phyloP scores from a whole-genome alignment of 37 sponge, comb jelly and placozoan species.

The Petrosia ficiformis region DNA sequence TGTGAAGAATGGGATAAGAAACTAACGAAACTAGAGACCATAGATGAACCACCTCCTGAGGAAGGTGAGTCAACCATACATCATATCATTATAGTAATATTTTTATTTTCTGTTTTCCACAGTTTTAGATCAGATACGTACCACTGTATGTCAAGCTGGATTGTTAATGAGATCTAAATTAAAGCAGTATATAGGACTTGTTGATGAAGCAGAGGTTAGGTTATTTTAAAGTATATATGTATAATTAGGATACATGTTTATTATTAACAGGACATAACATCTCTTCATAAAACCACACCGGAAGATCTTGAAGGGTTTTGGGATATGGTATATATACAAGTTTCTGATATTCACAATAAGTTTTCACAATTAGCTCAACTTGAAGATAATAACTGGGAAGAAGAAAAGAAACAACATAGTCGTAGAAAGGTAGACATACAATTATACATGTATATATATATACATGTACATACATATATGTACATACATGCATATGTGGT shows the following conservation, averaged over 20 bases:
- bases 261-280: not conserved
- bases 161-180: too few relatives aligned
- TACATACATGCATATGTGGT: too few relatives aligned
- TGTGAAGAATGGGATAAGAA: constrained; percentile 54
- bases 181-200: not conserved
- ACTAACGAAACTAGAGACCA: not conserved
- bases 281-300: too few relatives aligned
- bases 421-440: not conserved
- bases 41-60: not conserved
- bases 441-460: not conserved
- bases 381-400: too few relatives aligned
- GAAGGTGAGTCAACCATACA: not conserved
- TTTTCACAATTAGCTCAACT: too few relatives aligned
- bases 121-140: too few relatives aligned
- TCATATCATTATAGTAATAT: too few relatives aligned
- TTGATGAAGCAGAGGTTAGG: too few relatives aligned
- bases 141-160: too few relatives aligned
- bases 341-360: constrained; percentile 58
- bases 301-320: too few relatives aligned
- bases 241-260: too few relatives aligned
- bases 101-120: not conserved
- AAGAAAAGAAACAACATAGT: constrained; percentile 40
- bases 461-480: too few relatives aligned
- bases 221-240: not conserved
- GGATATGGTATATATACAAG: constrained; percentile 80